Base-by-base conservation (phyloP, 2,113 vertebrate species). In the Malurus alboscapulatus region DNA sequence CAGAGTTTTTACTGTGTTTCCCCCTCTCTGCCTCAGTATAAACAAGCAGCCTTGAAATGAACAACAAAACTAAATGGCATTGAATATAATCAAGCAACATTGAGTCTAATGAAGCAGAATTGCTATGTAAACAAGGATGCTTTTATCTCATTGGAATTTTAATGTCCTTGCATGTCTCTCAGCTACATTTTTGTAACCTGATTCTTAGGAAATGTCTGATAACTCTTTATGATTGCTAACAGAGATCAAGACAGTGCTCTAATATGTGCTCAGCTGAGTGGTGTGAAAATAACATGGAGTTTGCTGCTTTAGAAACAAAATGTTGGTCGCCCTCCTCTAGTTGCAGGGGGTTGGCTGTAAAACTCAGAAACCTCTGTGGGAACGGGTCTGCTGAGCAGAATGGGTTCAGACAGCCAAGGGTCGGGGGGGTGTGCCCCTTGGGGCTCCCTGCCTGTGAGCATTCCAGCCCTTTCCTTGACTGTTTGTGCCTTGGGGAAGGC, bases 61-160 rank as follows among this genome's bases (percentile, higher is more conserved):
- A 96, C 96, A 97, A 97, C 97, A 97, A 97, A 98, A 97, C 94
- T 97, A 96, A 97, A 96, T 97, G 97, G 88, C 97, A 96, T 97
- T 97, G 97, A 97, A 90, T 96, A 85, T 98, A 98, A 98, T 97
- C 96, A 97, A 97, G 95, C 81, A 95, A 96, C 96, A 96, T 38
- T 80, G 95, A 95, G 95, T 92, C 97, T 97, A 97, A 98, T 97
- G 97, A 98, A 97, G 95, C 87, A 96, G 91, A 94, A 97, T 97
- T 90, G 92, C 94, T 93, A 36, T 91, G 96, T 95, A 96, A 96
- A 96, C 96, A 93, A 92, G 76, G 84, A 95, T 96, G 92, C 96
- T 96, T 97, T 97, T 98, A 98, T 98, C 97, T 96, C 91, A 15
- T 61, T 94, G 97, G 96, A 98, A 97, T 98, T 97, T 97, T 97